Evolutionary conservation across 1,140 invertebrate genomes (phyloP).

Genomic region (Archegozetes longisetosus): DNA sequence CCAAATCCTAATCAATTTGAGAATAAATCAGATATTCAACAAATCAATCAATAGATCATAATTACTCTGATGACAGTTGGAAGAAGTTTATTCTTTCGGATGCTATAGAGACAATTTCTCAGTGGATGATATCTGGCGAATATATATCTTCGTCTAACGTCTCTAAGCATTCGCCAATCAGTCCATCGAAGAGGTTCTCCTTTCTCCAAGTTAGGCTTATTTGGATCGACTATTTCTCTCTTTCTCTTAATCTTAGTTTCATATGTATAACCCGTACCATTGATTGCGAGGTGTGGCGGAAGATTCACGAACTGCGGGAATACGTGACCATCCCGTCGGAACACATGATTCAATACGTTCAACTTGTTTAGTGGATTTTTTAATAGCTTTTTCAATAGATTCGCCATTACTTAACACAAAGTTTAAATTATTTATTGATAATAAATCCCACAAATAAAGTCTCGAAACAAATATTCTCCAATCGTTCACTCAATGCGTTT

Average conservation of each 20-base stretch:
- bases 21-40: neutral
- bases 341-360: neutral
- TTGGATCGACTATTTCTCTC: constrained; percentile 3
- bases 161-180: constrained; percentile 58
- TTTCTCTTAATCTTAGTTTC: constrained; percentile 12
- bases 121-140: constrained; percentile 50
- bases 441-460: neutral
- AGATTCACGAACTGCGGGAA: constrained; percentile 7
- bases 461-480: too few relatives aligned
- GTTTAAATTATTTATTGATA: neutral
- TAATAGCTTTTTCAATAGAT: neutral
- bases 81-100: constrained; percentile 62
- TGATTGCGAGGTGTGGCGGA: neutral
- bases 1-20: constrained; percentile 36
- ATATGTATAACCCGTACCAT: constrained; percentile 12
- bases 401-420: neutral
- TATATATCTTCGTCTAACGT: constrained; percentile 56
- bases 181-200: constrained; percentile 23
- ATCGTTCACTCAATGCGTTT: too few relatives aligned
- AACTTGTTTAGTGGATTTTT: neutral
- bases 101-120: constrained; percentile 51
- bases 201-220: constrained; percentile 7
- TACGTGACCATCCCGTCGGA: neutral
- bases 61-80: constrained; percentile 47
- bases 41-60: neutral